These are phyloP conservation scores for Trachelipus rathkii DNA, from an alignment of 1,140 invertebrate species.

Conservation along the genomic window DNA sequence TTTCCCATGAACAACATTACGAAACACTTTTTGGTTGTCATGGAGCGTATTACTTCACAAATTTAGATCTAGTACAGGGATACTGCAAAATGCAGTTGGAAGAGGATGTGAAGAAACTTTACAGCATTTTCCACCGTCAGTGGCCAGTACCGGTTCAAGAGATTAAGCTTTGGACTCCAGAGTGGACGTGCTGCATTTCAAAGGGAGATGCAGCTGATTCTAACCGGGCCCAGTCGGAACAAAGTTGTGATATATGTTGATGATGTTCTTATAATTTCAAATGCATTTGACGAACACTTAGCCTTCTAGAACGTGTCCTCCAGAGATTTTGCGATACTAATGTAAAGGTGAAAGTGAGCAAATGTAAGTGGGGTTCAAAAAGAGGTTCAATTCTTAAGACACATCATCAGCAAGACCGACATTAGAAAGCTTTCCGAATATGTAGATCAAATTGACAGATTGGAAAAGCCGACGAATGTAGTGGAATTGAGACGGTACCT, in stretches of 20 bases:
- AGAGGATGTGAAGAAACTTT: neutral
- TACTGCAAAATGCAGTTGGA: neutral
- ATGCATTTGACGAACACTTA: neutral
- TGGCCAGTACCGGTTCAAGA: neutral
- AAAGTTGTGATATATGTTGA: neutral
- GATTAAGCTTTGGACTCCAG: neutral
- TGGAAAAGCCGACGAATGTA: neutral
- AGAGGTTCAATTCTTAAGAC: slow-evolving; percentile 1
- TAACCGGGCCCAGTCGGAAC: neutral
- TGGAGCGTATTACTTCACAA: neutral
- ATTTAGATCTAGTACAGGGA: neutral
- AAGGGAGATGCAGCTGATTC: slow-evolving; percentile 16
- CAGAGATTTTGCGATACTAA: neutral
- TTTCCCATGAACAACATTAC: neutral
- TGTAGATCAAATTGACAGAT: neutral
- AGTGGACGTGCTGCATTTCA: neutral
- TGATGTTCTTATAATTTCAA: neutral
- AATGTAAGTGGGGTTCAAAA: neutral
- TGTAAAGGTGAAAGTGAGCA: neutral
- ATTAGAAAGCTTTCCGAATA: neutral
- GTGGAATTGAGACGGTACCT: neutral
- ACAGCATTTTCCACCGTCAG: no score
- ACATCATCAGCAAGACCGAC: neutral
- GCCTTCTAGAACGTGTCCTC: neutral
- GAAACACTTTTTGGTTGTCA: neutral